A percentile compares a stretch with the other conserved stretches of the same genome.
Conservation (phyloP, 2,113 vertebrate genomes). For the Mustela nigripes region DNA sequence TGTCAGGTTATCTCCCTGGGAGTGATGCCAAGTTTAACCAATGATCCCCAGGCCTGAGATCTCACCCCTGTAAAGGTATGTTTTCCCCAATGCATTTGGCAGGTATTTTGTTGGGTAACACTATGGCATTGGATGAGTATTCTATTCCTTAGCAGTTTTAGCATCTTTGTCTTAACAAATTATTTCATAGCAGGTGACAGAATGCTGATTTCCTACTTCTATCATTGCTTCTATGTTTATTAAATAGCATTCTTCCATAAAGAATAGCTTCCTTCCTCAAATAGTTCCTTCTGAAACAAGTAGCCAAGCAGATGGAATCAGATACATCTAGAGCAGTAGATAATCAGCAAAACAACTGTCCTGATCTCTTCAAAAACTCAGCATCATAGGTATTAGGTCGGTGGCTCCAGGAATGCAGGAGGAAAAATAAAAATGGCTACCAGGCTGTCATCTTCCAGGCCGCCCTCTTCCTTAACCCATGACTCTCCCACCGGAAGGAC, state of each 20-base stretch:
- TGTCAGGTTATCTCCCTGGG: not conserved
- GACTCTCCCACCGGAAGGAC: too few species aligned
- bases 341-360: not conserved
- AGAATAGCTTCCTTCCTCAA: constrained; percentile 43
- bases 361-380: not conserved
- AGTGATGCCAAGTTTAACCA: not conserved
- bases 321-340: not conserved
- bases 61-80: not conserved
- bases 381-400: too few species aligned
- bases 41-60: not conserved
- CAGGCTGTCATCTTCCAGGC: too few species aligned
- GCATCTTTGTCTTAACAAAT: constrained; percentile 36
- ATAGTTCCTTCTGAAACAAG: not conserved
- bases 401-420: too few species aligned
- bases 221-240: not conserved
- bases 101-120: not conserved
- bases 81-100: not conserved
- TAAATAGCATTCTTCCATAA: not conserved
- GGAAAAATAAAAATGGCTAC: too few species aligned
- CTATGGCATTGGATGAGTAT: not conserved
- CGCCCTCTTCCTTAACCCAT: too few species aligned
- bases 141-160: not conserved
- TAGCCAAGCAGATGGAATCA: not conserved
- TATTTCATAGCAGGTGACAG: not conserved
- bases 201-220: constrained; percentile 11